phyloP scores from a whole-genome alignment of 92 coral and sea anemone genomes.

The Scolanthus callimorphus region DNA sequence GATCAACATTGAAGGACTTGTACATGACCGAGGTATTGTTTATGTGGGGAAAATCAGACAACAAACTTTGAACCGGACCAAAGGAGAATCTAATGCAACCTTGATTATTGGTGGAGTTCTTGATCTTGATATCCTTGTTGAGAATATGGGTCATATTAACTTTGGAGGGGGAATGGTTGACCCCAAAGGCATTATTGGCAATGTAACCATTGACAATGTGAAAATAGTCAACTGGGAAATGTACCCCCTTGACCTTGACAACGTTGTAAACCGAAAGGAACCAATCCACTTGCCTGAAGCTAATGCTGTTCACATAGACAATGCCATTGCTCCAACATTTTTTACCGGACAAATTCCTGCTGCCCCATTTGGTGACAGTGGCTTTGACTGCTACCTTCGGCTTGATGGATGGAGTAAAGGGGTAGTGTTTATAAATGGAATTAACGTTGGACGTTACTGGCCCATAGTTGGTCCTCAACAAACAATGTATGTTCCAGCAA shows the following conservation, averaged over 20 bases:
- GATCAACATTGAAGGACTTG: constrained; percentile 56
- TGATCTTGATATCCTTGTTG: constrained; percentile 85
- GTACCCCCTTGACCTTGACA: constrained; percentile 60
- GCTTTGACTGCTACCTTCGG: constrained; percentile 67
- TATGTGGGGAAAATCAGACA: constrained; percentile 73
- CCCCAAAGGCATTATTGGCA: constrained; percentile 90
- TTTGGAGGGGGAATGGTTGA: constrained; percentile 68
- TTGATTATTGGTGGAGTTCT: constrained; percentile 40
- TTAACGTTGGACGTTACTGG: constrained; percentile 95
- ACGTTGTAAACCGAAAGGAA: constrained; percentile 32
- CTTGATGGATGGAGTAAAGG: constrained; percentile 90
- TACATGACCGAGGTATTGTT: constrained; percentile 84
- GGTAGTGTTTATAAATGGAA: constrained; percentile 82
- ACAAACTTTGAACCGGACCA: constrained; percentile 56
- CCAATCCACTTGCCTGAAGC: not conserved
- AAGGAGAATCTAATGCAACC: constrained; percentile 34
- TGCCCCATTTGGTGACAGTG: constrained; percentile 41
- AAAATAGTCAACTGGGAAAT: constrained; percentile 76
- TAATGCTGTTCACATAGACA: constrained; percentile 4
- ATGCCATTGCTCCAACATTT: constrained; percentile 68
- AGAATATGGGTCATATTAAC: constrained; percentile 79
- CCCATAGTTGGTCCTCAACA: constrained; percentile 90
- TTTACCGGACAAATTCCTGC: constrained; percentile 62
- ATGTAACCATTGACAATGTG: constrained; percentile 68
- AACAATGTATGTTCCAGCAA: constrained; percentile 88